phyloP scores from a whole-genome alignment of 1,140 invertebrate genomes.

The Drosophila busckii region DNA sequence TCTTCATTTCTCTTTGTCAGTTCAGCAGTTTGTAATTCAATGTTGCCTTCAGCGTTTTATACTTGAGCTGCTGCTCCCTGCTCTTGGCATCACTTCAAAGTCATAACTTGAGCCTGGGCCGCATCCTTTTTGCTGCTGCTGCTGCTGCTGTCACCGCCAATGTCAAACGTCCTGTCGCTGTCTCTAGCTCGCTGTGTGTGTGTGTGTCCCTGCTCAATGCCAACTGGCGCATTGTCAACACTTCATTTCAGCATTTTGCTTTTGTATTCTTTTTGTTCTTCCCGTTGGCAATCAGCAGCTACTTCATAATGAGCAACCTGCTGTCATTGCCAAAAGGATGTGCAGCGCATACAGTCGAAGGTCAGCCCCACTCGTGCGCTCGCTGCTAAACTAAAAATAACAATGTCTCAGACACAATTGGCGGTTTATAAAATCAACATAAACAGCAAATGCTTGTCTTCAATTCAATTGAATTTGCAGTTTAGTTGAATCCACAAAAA shows the following conservation, averaged over 20 bases:
- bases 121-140: constrained; percentile 7
- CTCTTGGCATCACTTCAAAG: constrained; percentile 51
- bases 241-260: constrained; percentile 35
- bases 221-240: constrained; percentile 62
- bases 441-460: too few species aligned
- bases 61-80: too few species aligned
- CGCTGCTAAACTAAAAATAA: constrained; percentile 37
- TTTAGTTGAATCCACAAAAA: too few species aligned
- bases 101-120: constrained; percentile 47
- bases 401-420: too few species aligned
- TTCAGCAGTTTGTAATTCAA: constrained; percentile 12
- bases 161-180: constrained; percentile 30
- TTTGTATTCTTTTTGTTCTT: constrained; percentile 6
- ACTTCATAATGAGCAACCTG: constrained; percentile 29
- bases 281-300: constrained; percentile 44
- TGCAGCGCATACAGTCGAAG: constrained; percentile 24
- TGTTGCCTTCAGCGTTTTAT: constrained; percentile 16
- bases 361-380: constrained; percentile 10
- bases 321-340: constrained; percentile 29
- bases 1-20: not conserved
- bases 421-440: too few species aligned
- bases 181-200: constrained; percentile 40
- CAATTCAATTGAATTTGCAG: too few species aligned
- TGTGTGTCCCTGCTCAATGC: constrained; percentile 41
- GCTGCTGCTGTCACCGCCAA: constrained; percentile 26